Percentiles rank a stretch among this genome's conserved stretches.
Evolutionary conservation across 2,888 invertebrate genomes (phyloP).

Genomic region (Teinopalpus imperialis): DNA sequence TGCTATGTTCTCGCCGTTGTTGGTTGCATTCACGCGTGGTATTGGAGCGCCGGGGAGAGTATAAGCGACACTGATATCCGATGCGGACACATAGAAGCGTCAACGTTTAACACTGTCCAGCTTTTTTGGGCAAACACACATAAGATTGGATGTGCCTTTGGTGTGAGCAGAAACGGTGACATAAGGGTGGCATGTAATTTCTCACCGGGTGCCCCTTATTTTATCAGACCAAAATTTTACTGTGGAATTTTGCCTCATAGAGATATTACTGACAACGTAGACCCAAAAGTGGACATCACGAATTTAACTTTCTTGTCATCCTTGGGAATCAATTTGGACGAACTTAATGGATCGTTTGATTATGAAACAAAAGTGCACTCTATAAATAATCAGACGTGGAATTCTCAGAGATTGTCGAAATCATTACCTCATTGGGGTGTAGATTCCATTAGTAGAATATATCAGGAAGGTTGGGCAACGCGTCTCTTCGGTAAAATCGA

Average conservation of each 20-base stretch:
- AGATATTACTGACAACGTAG: slow-evolving; percentile 33
- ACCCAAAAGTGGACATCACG: slow-evolving; percentile 34
- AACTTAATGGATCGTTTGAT: slow-evolving; percentile 13
- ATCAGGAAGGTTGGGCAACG: slow-evolving; percentile 46
- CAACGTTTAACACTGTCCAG: slow-evolving; percentile 58
- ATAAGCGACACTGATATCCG: slow-evolving; percentile 51
- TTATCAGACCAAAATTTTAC: slow-evolving; percentile 49
- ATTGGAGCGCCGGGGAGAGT: slow-evolving; percentile 50
- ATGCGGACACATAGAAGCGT: slow-evolving; percentile 55
- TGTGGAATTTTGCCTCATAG: slow-evolving; percentile 58
- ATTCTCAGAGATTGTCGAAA: slow-evolving; percentile 5
- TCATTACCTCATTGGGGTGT: slow-evolving; percentile 39
- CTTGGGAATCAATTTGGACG: slow-evolving; percentile 41
- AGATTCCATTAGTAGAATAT: slow-evolving; percentile 47
- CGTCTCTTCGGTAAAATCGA: slow-evolving; percentile 30
- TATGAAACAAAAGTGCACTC: neutral
- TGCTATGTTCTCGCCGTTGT: slow-evolving; percentile 59
- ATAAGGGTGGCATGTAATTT: slow-evolving; percentile 67
- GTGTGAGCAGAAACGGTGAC: slow-evolving; percentile 47
- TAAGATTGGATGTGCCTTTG: slow-evolving; percentile 70
- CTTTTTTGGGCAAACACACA: slow-evolving; percentile 64
- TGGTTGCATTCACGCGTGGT: slow-evolving; percentile 70
- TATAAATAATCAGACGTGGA: neutral
- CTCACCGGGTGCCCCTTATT: slow-evolving; percentile 64
- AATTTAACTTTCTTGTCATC: slow-evolving; percentile 37